Percentiles rank a stretch among this genome's conserved stretches.
These are phyloP conservation scores for Zapus hudsonius DNA, from an alignment of 2,113 vertebrate genomes.

Conservation along the genomic window DNA sequence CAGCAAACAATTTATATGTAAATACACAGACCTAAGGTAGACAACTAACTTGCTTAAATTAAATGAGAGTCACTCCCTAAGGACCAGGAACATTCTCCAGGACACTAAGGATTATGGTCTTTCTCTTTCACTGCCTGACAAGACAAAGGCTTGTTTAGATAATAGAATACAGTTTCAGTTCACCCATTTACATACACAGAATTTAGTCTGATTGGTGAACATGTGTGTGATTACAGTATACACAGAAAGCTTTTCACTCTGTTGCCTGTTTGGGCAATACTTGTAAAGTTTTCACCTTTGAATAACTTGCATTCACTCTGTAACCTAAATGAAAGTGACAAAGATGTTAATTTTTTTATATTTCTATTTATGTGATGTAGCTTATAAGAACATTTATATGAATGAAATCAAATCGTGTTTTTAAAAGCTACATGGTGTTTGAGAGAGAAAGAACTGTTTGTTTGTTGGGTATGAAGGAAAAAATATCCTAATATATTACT, in stretches of 20 bases:
- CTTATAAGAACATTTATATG: neutral
- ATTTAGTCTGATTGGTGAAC: conserved; percentile 33
- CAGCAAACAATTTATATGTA: conserved; percentile 77
- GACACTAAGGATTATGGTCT: conserved; percentile 65
- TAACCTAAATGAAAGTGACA: neutral
- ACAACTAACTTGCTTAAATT: conserved; percentile 71
- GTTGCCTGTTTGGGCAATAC: conserved; percentile 12
- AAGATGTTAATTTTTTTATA: neutral
- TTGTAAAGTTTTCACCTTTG: neutral
- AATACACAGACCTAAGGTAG: conserved; percentile 71
- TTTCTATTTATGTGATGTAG: neutral
- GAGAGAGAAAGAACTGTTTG: neutral
- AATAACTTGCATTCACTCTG: neutral
- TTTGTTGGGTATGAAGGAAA: neutral
- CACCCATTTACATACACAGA: conserved; percentile 48
- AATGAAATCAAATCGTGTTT: neutral
- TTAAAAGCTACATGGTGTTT: neutral
- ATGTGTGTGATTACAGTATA: neutral
- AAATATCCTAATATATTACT: neutral
- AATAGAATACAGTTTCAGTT: conserved; percentile 33
- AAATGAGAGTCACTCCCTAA: conserved; percentile 70
- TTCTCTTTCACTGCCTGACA: conserved; percentile 63
- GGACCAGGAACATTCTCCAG: conserved; percentile 72
- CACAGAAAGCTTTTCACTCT: neutral
- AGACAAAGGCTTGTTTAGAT: conserved; percentile 73